phyloP scores from a whole-genome alignment of 2,888 invertebrate species.

The Drosophila percnosoma region DNA sequence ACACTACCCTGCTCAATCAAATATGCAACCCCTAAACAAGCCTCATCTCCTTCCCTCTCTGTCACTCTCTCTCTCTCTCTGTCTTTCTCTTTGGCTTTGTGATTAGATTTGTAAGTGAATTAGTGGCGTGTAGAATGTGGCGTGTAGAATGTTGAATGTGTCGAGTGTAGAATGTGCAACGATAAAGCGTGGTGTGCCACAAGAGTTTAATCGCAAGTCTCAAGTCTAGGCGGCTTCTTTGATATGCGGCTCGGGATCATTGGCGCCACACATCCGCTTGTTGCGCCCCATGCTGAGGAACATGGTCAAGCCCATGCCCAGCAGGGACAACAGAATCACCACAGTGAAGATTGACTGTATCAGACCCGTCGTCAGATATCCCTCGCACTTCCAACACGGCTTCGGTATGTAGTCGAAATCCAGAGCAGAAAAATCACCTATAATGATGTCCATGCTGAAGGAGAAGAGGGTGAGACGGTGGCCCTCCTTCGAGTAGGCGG shows the following conservation, averaged over 20 bases:
- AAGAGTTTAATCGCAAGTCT: slow-evolving; percentile 24
- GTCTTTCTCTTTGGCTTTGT: slow-evolving; percentile 13
- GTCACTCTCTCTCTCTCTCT: neutral
- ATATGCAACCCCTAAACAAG: slow-evolving; percentile 14
- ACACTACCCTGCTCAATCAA: neutral
- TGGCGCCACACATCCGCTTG: slow-evolving; percentile 21
- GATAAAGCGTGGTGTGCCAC: slow-evolving; percentile 38
- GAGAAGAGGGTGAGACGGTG: slow-evolving; percentile 24
- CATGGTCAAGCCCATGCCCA: slow-evolving; percentile 50
- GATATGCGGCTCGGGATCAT: slow-evolving; percentile 47
- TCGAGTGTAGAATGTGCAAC: slow-evolving; percentile 9
- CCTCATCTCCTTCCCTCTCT: neutral
- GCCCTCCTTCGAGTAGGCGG: neutral
- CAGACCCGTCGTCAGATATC: slow-evolving; percentile 38
- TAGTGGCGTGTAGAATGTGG: slow-evolving; percentile 44
- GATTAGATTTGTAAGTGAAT: slow-evolving; percentile 77
- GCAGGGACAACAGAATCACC: slow-evolving; percentile 35
- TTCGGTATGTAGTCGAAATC: slow-evolving; percentile 38
- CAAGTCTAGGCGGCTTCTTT: slow-evolving; percentile 1
- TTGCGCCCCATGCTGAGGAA: slow-evolving; percentile 54
- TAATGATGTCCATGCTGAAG: slow-evolving; percentile 45
- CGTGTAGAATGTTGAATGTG: slow-evolving; percentile 7
- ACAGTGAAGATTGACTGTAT: slow-evolving; percentile 37
- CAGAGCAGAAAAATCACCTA: neutral
- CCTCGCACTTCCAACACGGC: slow-evolving; percentile 50